Percentiles rank a stretch among this genome's conserved stretches.
Conservation (phyloP, 2,888 invertebrate genomes). For the Rhimphoctona megacephalus region DNA sequence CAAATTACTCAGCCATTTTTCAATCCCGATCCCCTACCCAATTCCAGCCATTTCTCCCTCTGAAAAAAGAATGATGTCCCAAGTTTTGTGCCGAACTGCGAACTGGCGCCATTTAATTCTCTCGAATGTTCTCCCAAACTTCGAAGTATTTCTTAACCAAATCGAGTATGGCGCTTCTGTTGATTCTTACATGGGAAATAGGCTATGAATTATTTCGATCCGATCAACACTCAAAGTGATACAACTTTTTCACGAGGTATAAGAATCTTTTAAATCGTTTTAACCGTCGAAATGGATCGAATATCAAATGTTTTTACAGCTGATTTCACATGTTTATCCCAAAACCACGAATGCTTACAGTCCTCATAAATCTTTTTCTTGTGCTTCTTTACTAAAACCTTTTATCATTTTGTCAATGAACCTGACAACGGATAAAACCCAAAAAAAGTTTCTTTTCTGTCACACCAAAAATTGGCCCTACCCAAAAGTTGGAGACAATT, state of each 20-base stretch:
- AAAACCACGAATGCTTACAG: not conserved
- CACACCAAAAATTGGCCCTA: too few relatives aligned
- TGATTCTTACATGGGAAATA: not conserved
- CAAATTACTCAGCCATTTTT: constrained; percentile 7
- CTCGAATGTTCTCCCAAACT: not conserved
- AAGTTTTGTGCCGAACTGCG: not conserved
- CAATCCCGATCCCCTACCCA: not conserved
- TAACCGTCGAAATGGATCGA: not conserved
- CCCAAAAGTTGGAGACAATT: too few relatives aligned
- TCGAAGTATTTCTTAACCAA: constrained; percentile 4
- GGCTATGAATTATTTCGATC: not conserved
- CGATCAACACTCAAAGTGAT: not conserved
- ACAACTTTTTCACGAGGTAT: not conserved
- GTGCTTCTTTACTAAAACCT: not conserved
- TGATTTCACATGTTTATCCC: not conserved
- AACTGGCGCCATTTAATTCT: not conserved
- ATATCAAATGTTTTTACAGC: not conserved
- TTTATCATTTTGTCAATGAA: not conserved
- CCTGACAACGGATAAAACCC: not conserved
- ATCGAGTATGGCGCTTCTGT: not conserved
- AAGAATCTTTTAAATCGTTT: not conserved
- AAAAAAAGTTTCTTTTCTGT: too few relatives aligned
- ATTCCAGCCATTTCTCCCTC: not conserved
- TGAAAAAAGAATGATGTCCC: constrained; percentile 1
- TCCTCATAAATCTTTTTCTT: not conserved